Base-by-base conservation (phyloP, 2,888 invertebrate genomes). In the Cynaeus angustus region DNA sequence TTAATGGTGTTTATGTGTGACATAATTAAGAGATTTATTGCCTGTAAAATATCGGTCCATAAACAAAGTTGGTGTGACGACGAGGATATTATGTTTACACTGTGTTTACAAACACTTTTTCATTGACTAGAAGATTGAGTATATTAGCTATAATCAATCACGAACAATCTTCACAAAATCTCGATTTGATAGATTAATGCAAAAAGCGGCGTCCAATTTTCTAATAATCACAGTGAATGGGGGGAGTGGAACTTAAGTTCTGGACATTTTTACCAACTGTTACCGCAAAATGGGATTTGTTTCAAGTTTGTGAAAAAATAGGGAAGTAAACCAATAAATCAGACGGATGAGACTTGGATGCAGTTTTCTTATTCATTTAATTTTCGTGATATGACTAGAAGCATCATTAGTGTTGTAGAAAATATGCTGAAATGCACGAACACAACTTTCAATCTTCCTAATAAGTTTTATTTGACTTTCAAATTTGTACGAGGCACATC, bases 1-100 rank as follows among this genome's bases (percentile, higher is more conserved):
- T 59, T 59, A 43, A 59, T 59, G 26, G 59, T 59, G 59, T 59
- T 59, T 59, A 59, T 45, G 33, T 59, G 59, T 59, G 59, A 59
- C 59, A 59, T 46, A 59, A 59, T 59, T 59, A 43, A 43, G 45
- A 46, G 26, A 28, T 59, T 59, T 59, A 59, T 59, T 45, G 59
- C 33, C 45, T 59, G 59, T 59, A 59, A 59, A 45, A 59, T 59
- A 59, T 59, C 59, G 56, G 56, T 56, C 28, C 12, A 56, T 56
- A 56, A 56, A 56, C 56, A 21, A 59, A 59, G 45, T 59, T 45
- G 59, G 28, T 59, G 9, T 28, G 21, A 28, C 59, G 10, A 28
- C 33, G 56, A 43, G 28, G 13, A 58, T 59, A 59, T 59, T 59
- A 59, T 45, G 59, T 59, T 59, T 59, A 16, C 45, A 45, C 5